phyloP scores from a whole-genome alignment of 2,888 invertebrate genomes.

The Alentia gelatinosa region DNA sequence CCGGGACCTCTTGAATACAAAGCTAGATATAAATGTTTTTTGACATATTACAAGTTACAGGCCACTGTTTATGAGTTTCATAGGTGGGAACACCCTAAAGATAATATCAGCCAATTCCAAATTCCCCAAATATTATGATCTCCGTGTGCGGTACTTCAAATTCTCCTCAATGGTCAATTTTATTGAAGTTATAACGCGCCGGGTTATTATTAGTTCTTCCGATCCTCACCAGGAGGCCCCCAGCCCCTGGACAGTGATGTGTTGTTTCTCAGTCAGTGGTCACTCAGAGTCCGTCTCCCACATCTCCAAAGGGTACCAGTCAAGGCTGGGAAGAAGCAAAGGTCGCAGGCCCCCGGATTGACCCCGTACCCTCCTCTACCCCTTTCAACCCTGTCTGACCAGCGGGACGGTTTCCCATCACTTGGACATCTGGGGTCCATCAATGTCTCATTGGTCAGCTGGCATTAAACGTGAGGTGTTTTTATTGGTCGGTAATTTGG shows the following conservation, averaged over 20 bases:
- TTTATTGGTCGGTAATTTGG: slow-evolving; percentile 43
- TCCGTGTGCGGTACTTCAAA: not conserved
- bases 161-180: not conserved
- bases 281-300: slow-evolving; percentile 6
- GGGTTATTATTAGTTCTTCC: not conserved
- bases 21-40: too few species aligned
- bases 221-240: not conserved
- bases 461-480: not conserved
- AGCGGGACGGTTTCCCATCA: not conserved
- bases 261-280: slow-evolving; percentile 43
- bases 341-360: not conserved
- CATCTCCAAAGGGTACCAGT: not conserved
- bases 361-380: not conserved
- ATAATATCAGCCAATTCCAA: not conserved
- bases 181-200: not conserved
- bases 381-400: not conserved
- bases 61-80: too few species aligned
- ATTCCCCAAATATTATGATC: not conserved
- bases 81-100: not conserved
- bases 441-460: not conserved
- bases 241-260: not conserved
- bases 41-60: too few species aligned
- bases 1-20: too few species aligned
- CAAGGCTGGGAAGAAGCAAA: not conserved
- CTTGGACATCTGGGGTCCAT: slow-evolving; percentile 38